Evolutionary conservation across 2,113 vertebrate genomes (phyloP).

Genomic region (Suncus etruscus): DNA sequence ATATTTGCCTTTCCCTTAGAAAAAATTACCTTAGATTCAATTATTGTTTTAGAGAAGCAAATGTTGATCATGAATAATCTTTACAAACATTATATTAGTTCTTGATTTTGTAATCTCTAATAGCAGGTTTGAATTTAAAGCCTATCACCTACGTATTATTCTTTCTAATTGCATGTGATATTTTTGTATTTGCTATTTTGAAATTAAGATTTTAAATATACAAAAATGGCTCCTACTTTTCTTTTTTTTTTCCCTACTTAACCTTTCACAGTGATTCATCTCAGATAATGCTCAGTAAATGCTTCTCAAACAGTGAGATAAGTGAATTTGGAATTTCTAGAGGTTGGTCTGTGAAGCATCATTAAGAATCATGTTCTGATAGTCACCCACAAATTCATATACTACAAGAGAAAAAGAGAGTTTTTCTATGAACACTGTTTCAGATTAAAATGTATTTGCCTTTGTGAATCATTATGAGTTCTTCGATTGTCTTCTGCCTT

Average conservation of each 20-base stretch:
- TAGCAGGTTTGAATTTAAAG: constrained; percentile 28
- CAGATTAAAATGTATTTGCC: constrained; percentile 10
- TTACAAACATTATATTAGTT: constrained; percentile 45
- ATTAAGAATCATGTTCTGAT: not conserved
- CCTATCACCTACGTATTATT: not conserved
- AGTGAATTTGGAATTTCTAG: not conserved
- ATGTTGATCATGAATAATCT: constrained; percentile 30
- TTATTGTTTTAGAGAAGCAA: constrained; percentile 30
- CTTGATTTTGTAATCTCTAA: constrained; percentile 35
- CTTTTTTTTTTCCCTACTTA: not conserved
- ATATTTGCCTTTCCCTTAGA: constrained; percentile 22
- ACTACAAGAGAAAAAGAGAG: constrained; percentile 25
- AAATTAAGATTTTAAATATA: constrained; percentile 34
- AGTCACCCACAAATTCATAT: constrained; percentile 4
- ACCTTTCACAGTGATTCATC: not conserved
- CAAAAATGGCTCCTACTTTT: not conserved
- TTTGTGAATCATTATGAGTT: constrained; percentile 4
- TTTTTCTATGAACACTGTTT: not conserved
- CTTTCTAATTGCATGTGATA: constrained; percentile 1
- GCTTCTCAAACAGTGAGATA: constrained; percentile 1
- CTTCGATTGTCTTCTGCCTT: constrained; percentile 4
- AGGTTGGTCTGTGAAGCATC: not conserved
- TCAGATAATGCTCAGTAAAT: not conserved
- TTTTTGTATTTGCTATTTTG: constrained; percentile 17
- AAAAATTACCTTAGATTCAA: constrained; percentile 59